Base-by-base conservation (phyloP, 2,888 invertebrate genomes). In the Epinotia demarniana region DNA sequence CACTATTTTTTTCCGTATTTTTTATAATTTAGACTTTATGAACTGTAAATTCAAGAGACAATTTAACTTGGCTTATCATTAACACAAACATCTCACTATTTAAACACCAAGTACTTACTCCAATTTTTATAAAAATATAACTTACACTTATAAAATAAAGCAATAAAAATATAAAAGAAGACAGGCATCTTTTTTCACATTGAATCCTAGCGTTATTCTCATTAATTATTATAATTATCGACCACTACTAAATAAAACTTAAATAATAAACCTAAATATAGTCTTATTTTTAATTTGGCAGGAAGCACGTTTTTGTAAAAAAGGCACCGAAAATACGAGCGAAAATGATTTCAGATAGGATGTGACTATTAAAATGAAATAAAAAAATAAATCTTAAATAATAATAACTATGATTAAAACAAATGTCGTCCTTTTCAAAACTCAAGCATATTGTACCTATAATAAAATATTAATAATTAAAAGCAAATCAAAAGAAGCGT, bases 401-500 rank as follows among this genome's bases (percentile, higher is more conserved):
- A 78, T 80, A 81, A 78, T 80, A 81, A 79, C 73, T 79, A 77
- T 80, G 4, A 64, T n/a, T 53, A 53, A 53, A 16, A 16, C 61
- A 33, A 46, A n/a, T 23, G 18, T 46, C 53, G 13, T 67, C 33
- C 69, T 16, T 62, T 43, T 86, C 86, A 92, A 88, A 92, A 93
- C 83, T 93, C 92, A 85, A 93, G 87, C 94, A 93, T 92, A 93
- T 92, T 92, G 93, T 92, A 93, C 93, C 93, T 93, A 88, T 5
- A 80, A 81, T 69, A 72, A 71, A 80, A 81, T 83, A 84, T 83
- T 81, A 80, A 80, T 71, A 75, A 82, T 74, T 74, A 79, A 79
- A 79, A 78, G 70, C 77, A 77, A 79, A 77, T 75, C 76, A 78
- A 70, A 58, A 71, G 0, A 57, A 68, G 33, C 33, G 3, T n/a